Evolutionary conservation across 2,888 invertebrate species (phyloP), one percentile per base, ranked within the genome.

Genomic region (Trileptium ribeirensis): DNA sequence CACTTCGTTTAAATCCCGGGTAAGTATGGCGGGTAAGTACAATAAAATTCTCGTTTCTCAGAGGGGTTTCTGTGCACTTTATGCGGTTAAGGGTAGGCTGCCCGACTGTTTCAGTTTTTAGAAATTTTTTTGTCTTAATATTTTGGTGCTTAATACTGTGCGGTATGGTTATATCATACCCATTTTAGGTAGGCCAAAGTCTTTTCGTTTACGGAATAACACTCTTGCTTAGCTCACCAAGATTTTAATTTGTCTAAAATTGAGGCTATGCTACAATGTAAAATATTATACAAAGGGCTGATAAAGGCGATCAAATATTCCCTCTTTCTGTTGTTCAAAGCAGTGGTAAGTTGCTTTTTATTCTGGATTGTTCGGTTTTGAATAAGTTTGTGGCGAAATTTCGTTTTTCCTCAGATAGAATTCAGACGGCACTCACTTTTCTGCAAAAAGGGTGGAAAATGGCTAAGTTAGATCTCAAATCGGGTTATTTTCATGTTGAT

Each of bases 51-150:
- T 19, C 29, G 15, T 70, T 70, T 8, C 15, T 15, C 70, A 70
- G 8, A 70, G 3, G 70, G 70, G 33, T 70, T 70, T 70, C 15
- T 8, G 70, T 8, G 29, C 70, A 33, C 8, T 70, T 3, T 15
- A n/a, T 70, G 70, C 70, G 15, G 70, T 70, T 70, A 70, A 70
- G 29, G 70, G 70, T 3, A 70, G 70, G 31, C 70, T 70, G 70
- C 3, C 8, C 33, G 15, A 15, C 33, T 15, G 70, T 3, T 15
- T 8, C 31, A 29, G 8, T 15, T 70, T 70, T 29, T 70, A 36
- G 70, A 31, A n/a, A 36, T 8, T 8, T 8, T 8, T 70, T 15
- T 33, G 33, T 8, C 29, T 8, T 15, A 70, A 70, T 36, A 8
- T 8, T 70, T 8, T n/a, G 8, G 29, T 70, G 29, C 31, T 70